Evolutionary conservation across 2,113 vertebrate species (phyloP).

Genomic region (Malurus melanocephalus): DNA sequence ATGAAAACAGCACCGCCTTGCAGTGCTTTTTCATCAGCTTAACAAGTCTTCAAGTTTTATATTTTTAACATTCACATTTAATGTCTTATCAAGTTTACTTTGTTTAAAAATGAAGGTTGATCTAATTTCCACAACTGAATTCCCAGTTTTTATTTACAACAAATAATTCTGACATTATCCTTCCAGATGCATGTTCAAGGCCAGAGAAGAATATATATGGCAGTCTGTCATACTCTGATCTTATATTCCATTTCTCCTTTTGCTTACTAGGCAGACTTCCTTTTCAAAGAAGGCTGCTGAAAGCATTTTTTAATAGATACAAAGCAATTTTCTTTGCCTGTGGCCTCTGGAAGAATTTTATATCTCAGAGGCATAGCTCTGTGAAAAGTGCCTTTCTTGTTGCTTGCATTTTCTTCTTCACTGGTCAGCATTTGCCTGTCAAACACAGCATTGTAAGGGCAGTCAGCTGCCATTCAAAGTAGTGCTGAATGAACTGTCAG

Average conservation of each 20-base stretch:
- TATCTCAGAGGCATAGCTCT: neutral
- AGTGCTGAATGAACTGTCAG: neutral
- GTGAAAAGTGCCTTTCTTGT: neutral
- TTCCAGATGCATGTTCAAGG: neutral
- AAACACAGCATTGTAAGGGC: neutral
- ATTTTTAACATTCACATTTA: neutral
- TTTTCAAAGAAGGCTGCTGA: neutral
- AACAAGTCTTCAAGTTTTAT: neutral
- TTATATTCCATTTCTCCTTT: neutral
- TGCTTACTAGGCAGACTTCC: neutral
- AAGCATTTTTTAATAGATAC: neutral
- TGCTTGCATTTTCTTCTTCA: neutral
- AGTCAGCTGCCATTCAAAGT: neutral
- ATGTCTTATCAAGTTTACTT: neutral
- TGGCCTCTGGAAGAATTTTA: neutral
- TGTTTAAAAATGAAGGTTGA: neutral
- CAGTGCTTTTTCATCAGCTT: neutral
- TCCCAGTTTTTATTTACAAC: conserved; percentile 19
- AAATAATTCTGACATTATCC: conserved; percentile 28
- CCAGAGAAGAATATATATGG: neutral
- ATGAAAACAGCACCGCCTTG: neutral
- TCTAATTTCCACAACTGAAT: conserved; percentile 17
- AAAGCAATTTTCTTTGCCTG: neutral
- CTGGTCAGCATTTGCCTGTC: neutral
- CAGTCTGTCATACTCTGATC: neutral